Base-by-base conservation (phyloP, 2,113 vertebrate genomes). In the Pelecanus crispus region DNA sequence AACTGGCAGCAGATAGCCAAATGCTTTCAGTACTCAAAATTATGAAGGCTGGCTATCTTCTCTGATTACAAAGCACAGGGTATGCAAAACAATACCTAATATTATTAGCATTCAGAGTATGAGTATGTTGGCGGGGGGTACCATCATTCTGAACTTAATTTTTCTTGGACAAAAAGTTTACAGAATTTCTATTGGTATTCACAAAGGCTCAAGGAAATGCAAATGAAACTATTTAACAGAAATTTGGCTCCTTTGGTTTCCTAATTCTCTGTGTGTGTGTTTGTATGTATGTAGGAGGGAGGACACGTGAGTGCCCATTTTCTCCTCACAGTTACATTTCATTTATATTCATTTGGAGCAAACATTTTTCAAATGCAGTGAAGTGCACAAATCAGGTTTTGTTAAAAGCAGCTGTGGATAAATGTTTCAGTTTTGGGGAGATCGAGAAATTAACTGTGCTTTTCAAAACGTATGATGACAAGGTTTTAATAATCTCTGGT, bases 371-470 rank as follows among this genome's bases (percentile, higher is more conserved):
- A 58, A 81, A 83, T 36, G 52, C 42, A 88, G 52, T 71, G 81
- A 96, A 95, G 91, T 83, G 77, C 78, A 86, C 72, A 78, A 63
- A 82, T 91, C 65, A 83, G n/a, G 55, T 58, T 80, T 92, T 94
- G 52, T 92, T 87, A 81, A 82, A 77, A 77, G 83, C 90, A 88
- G 82, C 73, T 97, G 89, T 80, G 90, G 55, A 81, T 91, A 78
- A 77, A 77, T 26, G 31, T 65, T 74, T 86, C 56, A 2, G 16
- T 21, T 87, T 81, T 19, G 11, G 44, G 36, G 31, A 92, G 81
- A 44, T 3, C 11, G 19, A 81, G 63, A 56, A 86, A 73, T 47
- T 68, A 68, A 44, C 44, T 29, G 16, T 1, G 3, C 50, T 92
- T 89, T 92, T 63, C 85, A 81, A 70, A 78, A 66, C 2, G 1